These are phyloP conservation scores for Panurus biarmicus DNA, from an alignment of 2,113 vertebrate genomes.

Conservation along the genomic window DNA sequence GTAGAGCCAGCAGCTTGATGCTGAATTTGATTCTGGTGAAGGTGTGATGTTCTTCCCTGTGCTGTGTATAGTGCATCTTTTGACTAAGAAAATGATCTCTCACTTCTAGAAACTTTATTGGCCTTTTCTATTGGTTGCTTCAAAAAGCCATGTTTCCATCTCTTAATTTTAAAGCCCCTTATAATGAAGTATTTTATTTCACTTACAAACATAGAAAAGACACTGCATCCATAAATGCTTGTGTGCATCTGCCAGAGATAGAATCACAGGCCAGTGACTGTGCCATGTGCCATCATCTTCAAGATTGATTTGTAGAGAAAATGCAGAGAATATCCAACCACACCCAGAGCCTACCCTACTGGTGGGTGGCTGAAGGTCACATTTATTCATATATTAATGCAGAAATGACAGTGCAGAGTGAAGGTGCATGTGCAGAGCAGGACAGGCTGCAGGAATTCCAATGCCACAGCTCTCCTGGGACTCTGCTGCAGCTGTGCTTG, in stretches of 20 bases:
- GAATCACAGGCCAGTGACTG: not conserved
- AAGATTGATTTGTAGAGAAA: not conserved
- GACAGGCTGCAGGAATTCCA: not conserved
- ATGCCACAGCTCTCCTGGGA: not conserved
- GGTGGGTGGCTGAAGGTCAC: not conserved
- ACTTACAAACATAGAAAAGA: not conserved
- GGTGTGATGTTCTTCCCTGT: not conserved
- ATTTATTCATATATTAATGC: not conserved
- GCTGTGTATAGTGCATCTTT: not conserved
- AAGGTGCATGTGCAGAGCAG: not conserved
- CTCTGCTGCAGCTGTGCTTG: fast-evolving
- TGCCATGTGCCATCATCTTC: not conserved
- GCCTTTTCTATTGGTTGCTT: not conserved
- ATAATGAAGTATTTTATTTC: not conserved
- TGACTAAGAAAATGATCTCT: not conserved
- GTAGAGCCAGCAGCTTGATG: not conserved
- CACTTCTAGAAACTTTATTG: not conserved
- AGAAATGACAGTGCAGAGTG: not conserved
- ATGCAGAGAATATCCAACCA: not conserved
- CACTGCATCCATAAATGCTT: not conserved
- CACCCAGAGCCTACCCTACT: fast-evolving
- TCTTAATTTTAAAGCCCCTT: not conserved
- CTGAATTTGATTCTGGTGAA: not conserved
- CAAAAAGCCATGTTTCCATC: not conserved
- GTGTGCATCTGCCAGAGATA: not conserved